phyloP scores from a whole-genome alignment of 1,140 invertebrate genomes.

The Musca domestica region DNA sequence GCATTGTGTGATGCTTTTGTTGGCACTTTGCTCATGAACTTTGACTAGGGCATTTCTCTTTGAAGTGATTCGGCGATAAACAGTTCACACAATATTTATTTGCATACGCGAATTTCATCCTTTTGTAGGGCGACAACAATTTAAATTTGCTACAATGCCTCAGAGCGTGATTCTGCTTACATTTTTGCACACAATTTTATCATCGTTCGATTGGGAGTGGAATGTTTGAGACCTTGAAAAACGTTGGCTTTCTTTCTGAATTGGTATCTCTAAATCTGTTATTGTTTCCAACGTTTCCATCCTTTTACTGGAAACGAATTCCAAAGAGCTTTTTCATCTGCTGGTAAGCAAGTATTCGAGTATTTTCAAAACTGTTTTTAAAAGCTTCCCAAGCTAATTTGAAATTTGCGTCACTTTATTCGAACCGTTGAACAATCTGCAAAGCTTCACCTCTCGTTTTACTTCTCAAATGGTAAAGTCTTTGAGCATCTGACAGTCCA shows the following conservation, averaged over 20 bases:
- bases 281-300: background rate
- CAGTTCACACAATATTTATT: constrained; percentile 1
- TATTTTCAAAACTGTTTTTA: background rate
- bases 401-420: no score
- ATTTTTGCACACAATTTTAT: background rate
- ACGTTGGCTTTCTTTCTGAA: background rate
- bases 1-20: background rate
- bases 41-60: no score
- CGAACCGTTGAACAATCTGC: no score
- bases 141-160: no score
- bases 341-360: background rate
- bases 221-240: background rate
- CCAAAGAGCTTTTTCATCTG: background rate
- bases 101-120: background rate
- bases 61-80: background rate
- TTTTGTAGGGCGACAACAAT: background rate
- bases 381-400: background rate
- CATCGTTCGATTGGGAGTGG: no score
- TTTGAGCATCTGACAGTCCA: background rate
- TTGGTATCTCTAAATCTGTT: background rate
- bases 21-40: background rate
- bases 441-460: background rate
- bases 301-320: no score
- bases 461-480: background rate
- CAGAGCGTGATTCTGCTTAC: background rate